phyloP scores from a whole-genome alignment of 2,113 vertebrate genomes.

The Heliornis fulica region DNA sequence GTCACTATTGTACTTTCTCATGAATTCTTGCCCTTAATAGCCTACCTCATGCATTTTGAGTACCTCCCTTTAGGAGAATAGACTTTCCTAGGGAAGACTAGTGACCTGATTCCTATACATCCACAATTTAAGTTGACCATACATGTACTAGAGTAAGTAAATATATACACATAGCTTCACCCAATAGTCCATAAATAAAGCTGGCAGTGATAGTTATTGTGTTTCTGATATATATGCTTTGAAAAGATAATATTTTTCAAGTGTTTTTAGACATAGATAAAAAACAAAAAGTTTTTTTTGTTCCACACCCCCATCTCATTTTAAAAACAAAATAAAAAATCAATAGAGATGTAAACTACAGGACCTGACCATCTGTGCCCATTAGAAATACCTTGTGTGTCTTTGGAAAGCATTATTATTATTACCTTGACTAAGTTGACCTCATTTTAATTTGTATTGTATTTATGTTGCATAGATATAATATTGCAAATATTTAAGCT shows the following conservation, averaged over 20 bases:
- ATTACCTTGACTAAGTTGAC: background rate
- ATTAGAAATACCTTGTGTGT: background rate
- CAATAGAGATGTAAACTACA: background rate
- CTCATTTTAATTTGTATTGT: background rate
- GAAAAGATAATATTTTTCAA: background rate
- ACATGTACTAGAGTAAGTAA: background rate
- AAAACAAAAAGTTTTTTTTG: too few relatives aligned
- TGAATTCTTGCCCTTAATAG: background rate
- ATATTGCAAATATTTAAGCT: background rate
- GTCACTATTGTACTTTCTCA: background rate
- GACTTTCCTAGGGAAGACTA: background rate
- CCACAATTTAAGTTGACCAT: background rate
- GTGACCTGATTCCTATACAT: background rate
- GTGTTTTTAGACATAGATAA: background rate
- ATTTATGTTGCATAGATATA: fast-evolving
- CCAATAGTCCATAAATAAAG: background rate
- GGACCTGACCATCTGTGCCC: background rate
- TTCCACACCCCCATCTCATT: background rate
- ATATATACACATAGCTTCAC: background rate
- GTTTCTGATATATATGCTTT: background rate
- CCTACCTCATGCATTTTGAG: background rate
- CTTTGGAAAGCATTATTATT: background rate
- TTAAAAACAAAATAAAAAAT: background rate
- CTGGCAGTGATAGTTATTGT: background rate
- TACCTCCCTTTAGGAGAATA: background rate